A percentile compares a stretch with the other conserved stretches of the same genome.
Evolutionary conservation across 2,797 vertebrate species (phyloP).

Genomic region (Melopsittacus undulatus): DNA sequence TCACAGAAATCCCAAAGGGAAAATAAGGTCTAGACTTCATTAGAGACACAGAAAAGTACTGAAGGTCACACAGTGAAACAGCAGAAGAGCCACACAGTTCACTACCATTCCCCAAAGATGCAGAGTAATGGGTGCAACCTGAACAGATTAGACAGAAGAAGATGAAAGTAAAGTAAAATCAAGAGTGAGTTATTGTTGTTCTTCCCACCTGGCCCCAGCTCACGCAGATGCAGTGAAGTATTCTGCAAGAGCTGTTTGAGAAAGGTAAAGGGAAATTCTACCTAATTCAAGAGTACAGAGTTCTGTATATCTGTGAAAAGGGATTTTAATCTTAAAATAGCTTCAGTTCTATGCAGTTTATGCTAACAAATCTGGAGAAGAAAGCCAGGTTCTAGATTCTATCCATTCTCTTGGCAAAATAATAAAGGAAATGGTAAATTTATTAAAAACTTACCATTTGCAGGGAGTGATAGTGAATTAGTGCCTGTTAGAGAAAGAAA

Average conservation of each 20-base stretch:
- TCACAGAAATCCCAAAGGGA: neutral
- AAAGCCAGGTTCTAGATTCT: neutral
- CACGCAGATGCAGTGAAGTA: neutral
- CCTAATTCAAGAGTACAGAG: neutral
- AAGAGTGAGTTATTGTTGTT: neutral
- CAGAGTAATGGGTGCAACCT: neutral
- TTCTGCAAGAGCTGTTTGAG: neutral
- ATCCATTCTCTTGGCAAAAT: neutral
- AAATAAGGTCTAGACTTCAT: neutral
- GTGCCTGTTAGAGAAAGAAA: neutral
- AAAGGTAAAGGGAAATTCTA: neutral
- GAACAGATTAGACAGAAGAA: neutral
- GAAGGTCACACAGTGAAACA: neutral
- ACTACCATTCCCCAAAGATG: neutral
- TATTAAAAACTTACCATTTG: neutral
- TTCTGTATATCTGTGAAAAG: neutral
- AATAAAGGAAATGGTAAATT: neutral
- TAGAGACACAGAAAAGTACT: neutral
- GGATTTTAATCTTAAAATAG: neutral
- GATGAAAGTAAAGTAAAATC: neutral
- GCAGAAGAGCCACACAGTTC: neutral
- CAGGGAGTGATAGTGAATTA: neutral
- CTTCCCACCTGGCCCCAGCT: neutral
- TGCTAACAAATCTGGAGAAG: neutral
- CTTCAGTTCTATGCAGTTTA: neutral